phyloP scores from a whole-genome alignment of 2,113 vertebrate species.

The Myiozetetes cayanensis region DNA sequence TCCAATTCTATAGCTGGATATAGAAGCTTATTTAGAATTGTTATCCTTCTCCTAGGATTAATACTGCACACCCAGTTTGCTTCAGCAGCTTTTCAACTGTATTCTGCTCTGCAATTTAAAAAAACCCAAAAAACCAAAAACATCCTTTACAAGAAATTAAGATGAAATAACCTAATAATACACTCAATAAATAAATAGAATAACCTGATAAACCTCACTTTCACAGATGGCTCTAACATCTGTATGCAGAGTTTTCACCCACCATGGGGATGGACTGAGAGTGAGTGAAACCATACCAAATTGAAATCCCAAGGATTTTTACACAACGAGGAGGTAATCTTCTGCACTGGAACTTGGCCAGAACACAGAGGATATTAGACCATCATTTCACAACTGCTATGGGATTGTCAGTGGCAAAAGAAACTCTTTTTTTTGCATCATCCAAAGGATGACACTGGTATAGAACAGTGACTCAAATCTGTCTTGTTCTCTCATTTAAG shows the following conservation, averaged over 20 bases:
- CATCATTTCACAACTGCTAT: not conserved
- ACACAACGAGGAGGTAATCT: not conserved
- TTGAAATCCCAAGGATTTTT: not conserved
- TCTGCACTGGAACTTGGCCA: not conserved
- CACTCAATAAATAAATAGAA: not conserved
- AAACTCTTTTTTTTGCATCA: not conserved
- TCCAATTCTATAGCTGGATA: not conserved
- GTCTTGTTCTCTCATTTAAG: constrained; percentile 16
- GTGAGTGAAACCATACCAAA: not conserved
- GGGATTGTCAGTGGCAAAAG: not conserved
- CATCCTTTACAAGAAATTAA: not conserved
- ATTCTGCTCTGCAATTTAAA: not conserved
- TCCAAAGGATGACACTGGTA: not conserved
- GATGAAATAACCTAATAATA: not conserved
- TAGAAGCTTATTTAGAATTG: not conserved
- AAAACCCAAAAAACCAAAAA: not conserved
- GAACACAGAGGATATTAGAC: not conserved
- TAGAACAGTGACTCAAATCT: constrained; percentile 1
- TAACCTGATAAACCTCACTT: not conserved
- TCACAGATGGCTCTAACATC: not conserved
- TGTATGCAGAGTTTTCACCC: not conserved
- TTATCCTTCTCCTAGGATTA: not conserved
- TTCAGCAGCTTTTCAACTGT: not conserved
- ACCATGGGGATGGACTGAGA: not conserved
- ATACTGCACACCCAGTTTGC: not conserved